Evolutionary conservation across 2,797 vertebrate genomes (phyloP), one percentile per base, ranked within the genome.

Genomic region (Adrianichthys oophorus): DNA sequence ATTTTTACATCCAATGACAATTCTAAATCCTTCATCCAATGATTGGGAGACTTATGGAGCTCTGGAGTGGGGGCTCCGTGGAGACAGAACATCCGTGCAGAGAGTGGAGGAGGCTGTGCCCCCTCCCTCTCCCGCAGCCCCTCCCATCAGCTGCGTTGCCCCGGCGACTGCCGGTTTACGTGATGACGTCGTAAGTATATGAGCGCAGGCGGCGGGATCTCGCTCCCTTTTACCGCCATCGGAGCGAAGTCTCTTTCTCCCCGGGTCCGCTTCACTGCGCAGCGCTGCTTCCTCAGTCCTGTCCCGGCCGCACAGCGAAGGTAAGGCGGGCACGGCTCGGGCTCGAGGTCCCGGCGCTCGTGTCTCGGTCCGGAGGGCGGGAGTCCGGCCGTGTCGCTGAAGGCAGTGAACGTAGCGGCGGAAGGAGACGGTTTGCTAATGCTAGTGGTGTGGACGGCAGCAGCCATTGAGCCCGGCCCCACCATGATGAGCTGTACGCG

Each of bases 161-260:
- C 17, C 77, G 84, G 92, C 70, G 88, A 93, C 89, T 56, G 72
- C 62, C 70, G 85, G 74, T 84, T 87, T 94, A 92, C 95, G 95
- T 95, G 93, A 92, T 96, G 95, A 98, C 95, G 96, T 93, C 70
- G 77, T 84, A 93, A 94, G 92, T 97, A 97, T 97, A 97, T 96
- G 95, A 96, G 94, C 93, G 94, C 94, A 85, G 90, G 94, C 95
- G 93, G 95, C 95, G 95, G 92, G 94, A 89, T 93, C 92, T 88
- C 90, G 90, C 90, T 94, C 93, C 93, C 88, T 93, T 95, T 95
- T 93, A 94, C 92, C 95, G 95, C 94, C 95, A 93, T 94, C 93
- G 84, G 92, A 93, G 89, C 93, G 93, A 94, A 92, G 90, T 89
- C 83, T 80, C 80, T 83, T 91, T 92, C 79, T 90, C 90, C 85